Evolutionary conservation across 2,888 invertebrate genomes (phyloP).

Genomic region (Phalera bucephala): DNA sequence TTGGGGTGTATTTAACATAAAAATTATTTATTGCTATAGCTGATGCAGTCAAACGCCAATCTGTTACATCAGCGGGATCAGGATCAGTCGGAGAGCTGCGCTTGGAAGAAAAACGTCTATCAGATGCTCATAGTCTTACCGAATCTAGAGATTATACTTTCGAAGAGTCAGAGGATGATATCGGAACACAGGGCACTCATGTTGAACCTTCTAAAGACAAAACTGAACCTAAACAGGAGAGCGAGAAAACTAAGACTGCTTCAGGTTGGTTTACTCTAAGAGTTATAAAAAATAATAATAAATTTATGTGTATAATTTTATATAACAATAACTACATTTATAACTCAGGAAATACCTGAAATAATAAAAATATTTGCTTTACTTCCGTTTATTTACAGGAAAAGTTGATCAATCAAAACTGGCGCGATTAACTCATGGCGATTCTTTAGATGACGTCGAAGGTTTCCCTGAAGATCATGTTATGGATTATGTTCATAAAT

Average conservation of each 20-base stretch:
- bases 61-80: conserved; percentile 74
- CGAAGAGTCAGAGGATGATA: conserved; percentile 80
- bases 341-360: no score
- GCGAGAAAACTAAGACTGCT: conserved; percentile 46
- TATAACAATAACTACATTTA: no score
- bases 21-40: no score
- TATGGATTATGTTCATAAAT: conserved; percentile 67
- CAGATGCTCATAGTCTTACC: conserved; percentile 76
- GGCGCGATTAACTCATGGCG: conserved; percentile 68
- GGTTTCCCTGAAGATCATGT: conserved; percentile 78
- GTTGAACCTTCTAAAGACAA: conserved; percentile 60
- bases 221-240: conserved; percentile 51
- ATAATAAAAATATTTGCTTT: no score
- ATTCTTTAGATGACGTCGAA: conserved; percentile 79
- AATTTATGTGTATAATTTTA: no score
- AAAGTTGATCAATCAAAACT: conserved; percentile 56
- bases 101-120: conserved; percentile 72
- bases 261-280: conserved; percentile 41
- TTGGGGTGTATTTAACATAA: no score
- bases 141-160: conserved; percentile 80
- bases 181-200: conserved; percentile 70
- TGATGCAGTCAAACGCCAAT: conserved; percentile 63
- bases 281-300: no score
- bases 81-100: conserved; percentile 70
- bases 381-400: conserved; percentile 31